Conservation (phyloP, 2,888 invertebrate genomes). For the Agrilus cyanescens region DNA sequence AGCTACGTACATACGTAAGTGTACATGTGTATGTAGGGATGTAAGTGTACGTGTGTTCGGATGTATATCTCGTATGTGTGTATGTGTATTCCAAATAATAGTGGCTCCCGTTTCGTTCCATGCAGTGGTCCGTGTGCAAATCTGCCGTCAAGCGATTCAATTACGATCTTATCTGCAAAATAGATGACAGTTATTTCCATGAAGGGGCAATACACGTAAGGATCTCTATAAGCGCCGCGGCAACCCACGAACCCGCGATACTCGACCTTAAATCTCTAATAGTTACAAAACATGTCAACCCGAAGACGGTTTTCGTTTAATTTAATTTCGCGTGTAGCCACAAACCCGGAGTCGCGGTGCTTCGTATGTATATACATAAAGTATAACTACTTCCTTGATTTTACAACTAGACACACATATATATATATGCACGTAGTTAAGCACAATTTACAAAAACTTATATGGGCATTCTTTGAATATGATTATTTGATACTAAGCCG, state of each 20-base stretch:
- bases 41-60: slow-evolving; percentile 1
- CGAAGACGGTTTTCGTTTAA: slow-evolving; percentile 31
- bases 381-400: too few relatives aligned
- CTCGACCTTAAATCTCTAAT: slow-evolving; percentile 24
- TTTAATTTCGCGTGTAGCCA: slow-evolving; percentile 29
- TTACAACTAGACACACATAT: too few relatives aligned
- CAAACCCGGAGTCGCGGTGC: slow-evolving; percentile 23
- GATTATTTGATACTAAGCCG: too few relatives aligned
- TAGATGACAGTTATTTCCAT: slow-evolving; percentile 41
- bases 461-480: too few relatives aligned
- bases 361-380: too few relatives aligned
- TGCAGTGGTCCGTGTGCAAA: slow-evolving; percentile 36
- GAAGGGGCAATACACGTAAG: slow-evolving; percentile 35
- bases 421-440: too few relatives aligned
- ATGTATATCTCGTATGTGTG: too few relatives aligned
- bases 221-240: slow-evolving; percentile 23
- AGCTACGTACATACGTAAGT: neutral
- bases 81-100: slow-evolving; percentile 25
- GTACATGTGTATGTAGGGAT: neutral
- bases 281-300: slow-evolving; percentile 24
- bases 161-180: slow-evolving; percentile 40
- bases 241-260: slow-evolving; percentile 15
- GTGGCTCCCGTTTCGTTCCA: slow-evolving; percentile 21
- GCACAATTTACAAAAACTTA: too few relatives aligned
- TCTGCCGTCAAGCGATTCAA: slow-evolving; percentile 40